phyloP scores from a whole-genome alignment of 2,888 invertebrate species.

The Amiota communis region DNA sequence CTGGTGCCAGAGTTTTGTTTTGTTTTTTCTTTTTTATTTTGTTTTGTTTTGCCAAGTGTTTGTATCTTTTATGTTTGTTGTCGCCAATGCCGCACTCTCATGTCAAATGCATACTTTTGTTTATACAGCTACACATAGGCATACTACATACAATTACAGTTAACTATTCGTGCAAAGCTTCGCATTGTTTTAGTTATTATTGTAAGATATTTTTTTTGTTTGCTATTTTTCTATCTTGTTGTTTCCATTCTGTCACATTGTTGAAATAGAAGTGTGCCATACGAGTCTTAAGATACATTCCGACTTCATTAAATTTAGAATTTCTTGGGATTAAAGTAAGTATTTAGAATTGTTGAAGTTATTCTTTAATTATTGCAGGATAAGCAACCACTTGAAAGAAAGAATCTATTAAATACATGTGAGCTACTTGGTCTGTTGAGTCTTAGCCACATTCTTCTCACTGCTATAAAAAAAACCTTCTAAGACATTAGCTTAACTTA shows the following conservation, averaged over 20 bases:
- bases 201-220: background rate
- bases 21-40: background rate
- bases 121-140: background rate
- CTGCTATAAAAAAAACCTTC: too few species aligned
- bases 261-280: constrained; percentile 4
- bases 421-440: too few species aligned
- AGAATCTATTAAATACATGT: too few species aligned
- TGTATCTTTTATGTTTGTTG: background rate
- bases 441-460: too few species aligned
- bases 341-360: too few species aligned
- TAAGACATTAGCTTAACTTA: too few species aligned
- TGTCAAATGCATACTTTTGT: constrained; percentile 28
- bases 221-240: too few species aligned
- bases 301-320: background rate
- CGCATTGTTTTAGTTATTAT: background rate
- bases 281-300: background rate
- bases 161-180: background rate
- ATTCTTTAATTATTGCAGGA: too few species aligned
- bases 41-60: background rate
- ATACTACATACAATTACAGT: constrained; percentile 15
- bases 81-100: background rate
- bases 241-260: too few species aligned
- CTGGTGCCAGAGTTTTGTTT: background rate
- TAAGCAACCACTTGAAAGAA: too few species aligned
- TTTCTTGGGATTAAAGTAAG: too few species aligned